phyloP scores from a whole-genome alignment of 2,797 vertebrate species.

The Crossoptilon crossoptilon region DNA sequence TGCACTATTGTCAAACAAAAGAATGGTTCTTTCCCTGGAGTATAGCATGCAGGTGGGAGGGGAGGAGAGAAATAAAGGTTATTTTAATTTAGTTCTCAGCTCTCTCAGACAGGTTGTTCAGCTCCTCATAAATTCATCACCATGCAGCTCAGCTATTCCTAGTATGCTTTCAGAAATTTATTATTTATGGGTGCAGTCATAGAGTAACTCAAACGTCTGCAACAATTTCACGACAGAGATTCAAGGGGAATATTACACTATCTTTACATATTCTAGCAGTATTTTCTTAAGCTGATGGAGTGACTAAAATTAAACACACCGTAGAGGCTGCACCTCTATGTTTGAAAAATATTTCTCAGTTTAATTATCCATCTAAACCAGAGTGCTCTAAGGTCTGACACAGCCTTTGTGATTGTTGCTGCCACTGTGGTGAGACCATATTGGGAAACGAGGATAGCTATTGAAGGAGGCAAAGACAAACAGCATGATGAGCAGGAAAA shows the following conservation, averaged over 20 bases:
- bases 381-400: background rate
- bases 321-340: background rate
- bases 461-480: background rate
- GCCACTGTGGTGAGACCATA: background rate
- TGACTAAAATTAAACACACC: background rate
- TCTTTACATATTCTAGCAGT: background rate
- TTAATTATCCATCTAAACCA: background rate
- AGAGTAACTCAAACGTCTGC: background rate
- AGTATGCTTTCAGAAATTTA: background rate
- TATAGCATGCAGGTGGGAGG: background rate
- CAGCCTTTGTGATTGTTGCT: background rate
- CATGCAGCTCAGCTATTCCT: constrained; percentile 6
- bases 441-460: background rate
- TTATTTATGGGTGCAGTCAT: constrained; percentile 2
- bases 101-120: constrained; percentile 5
- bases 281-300: constrained; percentile 21
- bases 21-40: background rate
- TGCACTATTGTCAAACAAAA: background rate
- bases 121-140: constrained; percentile 24
- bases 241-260: background rate
- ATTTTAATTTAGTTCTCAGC: constrained; percentile 20
- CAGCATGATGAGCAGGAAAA: background rate
- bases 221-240: background rate
- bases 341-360: background rate
- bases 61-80: constrained; percentile 3